phyloP scores from a whole-genome alignment of 2,797 vertebrate genomes.

The Smutsia temminckii region DNA sequence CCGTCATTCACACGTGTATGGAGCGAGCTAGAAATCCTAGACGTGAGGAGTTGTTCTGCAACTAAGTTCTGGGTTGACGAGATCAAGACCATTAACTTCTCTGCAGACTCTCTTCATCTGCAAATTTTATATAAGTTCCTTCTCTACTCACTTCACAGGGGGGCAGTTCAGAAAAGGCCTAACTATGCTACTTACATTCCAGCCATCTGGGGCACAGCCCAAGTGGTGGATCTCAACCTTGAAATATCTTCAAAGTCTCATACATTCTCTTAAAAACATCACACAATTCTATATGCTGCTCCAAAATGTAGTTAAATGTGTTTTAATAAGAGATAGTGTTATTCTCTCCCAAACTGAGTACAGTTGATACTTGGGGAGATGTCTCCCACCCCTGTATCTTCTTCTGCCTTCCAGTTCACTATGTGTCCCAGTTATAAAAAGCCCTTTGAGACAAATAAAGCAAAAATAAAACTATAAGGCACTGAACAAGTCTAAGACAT shows the following conservation, averaged over 20 bases:
- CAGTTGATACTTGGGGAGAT: neutral
- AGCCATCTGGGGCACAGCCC: slow-evolving; percentile 16
- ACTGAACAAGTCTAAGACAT: slow-evolving; percentile 54
- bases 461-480: slow-evolving; percentile 65
- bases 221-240: neutral
- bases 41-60: neutral
- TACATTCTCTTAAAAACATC: neutral
- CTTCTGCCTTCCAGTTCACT: slow-evolving; percentile 6
- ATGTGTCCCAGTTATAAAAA: slow-evolving; percentile 65
- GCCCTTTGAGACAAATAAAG: slow-evolving; percentile 72
- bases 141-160: neutral
- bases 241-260: slow-evolving; percentile 52
- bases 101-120: neutral
- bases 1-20: accelerated
- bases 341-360: neutral
- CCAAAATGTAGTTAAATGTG: slow-evolving; percentile 32
- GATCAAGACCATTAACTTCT: neutral
- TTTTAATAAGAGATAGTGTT: slow-evolving; percentile 50
- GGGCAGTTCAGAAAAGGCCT: neutral
- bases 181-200: accelerated
- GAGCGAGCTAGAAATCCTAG: neutral
- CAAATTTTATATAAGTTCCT: neutral
- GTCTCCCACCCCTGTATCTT: neutral
- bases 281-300: neutral
- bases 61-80: neutral